These are phyloP conservation scores for Tupaia tana DNA, from an alignment of 2,113 vertebrate genomes.

Conservation along the genomic window DNA sequence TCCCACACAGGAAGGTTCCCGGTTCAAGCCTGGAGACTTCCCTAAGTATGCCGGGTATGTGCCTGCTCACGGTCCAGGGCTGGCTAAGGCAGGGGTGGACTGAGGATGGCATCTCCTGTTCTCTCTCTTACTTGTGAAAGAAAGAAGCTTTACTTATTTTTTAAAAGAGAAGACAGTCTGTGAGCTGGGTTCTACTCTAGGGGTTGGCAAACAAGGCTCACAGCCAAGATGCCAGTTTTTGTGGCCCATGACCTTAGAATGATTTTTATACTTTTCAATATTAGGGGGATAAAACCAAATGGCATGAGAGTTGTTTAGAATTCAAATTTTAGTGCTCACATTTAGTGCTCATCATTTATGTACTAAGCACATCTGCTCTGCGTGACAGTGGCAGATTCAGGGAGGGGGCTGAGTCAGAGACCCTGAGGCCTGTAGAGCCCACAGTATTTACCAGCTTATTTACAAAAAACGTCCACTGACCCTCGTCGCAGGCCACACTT, in stretches of 20 bases:
- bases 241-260: not conserved
- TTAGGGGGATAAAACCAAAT: not conserved
- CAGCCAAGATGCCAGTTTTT: too few relatives aligned
- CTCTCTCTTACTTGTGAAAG: too few relatives aligned
- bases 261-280: not conserved
- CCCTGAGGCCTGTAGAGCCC: not conserved
- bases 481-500: not conserved
- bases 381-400: fast-evolving
- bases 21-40: too few relatives aligned
- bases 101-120: too few relatives aligned
- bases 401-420: not conserved
- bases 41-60: too few relatives aligned
- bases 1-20: too few relatives aligned
- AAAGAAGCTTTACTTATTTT: too few relatives aligned
- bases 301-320: not conserved
- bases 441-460: not conserved
- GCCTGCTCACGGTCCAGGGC: too few relatives aligned
- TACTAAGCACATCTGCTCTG: not conserved
- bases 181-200: not conserved
- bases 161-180: too few relatives aligned
- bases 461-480: not conserved
- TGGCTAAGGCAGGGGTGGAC: too few relatives aligned
- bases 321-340: not conserved
- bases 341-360: fast-evolving
- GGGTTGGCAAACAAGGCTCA: not conserved